Conservation (phyloP, 35 echinoderm and acorn worm genomes). For the Apostichopus californicus region DNA sequence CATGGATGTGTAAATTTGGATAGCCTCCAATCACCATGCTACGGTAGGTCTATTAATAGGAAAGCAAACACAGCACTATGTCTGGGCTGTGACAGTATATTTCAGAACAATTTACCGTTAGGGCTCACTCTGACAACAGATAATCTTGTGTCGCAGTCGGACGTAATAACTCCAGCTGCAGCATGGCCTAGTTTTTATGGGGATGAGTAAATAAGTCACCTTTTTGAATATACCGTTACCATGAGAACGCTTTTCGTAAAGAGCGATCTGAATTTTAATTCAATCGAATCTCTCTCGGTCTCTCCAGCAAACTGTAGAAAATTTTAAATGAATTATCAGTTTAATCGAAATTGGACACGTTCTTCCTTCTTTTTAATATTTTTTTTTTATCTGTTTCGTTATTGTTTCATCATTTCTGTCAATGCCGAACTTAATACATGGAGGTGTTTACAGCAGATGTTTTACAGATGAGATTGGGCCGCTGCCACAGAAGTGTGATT, state of each 20-base stretch:
- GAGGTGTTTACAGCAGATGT: not conserved
- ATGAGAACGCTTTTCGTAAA: not conserved
- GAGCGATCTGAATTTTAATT: not conserved
- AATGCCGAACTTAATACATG: not conserved
- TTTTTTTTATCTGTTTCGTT: not conserved
- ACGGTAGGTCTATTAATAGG: not conserved
- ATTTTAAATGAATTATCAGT: not conserved
- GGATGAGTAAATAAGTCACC: conserved; percentile 14
- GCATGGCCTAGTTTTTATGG: not conserved
- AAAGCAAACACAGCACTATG: not conserved
- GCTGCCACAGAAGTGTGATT: not conserved
- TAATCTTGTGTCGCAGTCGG: not conserved
- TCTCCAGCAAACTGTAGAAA: not conserved
- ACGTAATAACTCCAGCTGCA: conserved; percentile 21
- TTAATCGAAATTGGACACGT: conserved; percentile 30
- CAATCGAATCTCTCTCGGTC: not conserved
- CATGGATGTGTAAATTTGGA: not conserved
- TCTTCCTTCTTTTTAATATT: not conserved
- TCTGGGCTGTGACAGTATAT: not conserved
- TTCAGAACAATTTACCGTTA: too few species aligned
- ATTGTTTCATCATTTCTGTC: not conserved
- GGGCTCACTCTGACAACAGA: too few species aligned
- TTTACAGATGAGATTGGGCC: not conserved
- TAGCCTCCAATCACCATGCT: not conserved
- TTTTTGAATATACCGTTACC: not conserved